These are phyloP conservation scores for Phyllotreta striolata DNA, from an alignment of 2,888 invertebrate genomes.

Conservation along the genomic window DNA sequence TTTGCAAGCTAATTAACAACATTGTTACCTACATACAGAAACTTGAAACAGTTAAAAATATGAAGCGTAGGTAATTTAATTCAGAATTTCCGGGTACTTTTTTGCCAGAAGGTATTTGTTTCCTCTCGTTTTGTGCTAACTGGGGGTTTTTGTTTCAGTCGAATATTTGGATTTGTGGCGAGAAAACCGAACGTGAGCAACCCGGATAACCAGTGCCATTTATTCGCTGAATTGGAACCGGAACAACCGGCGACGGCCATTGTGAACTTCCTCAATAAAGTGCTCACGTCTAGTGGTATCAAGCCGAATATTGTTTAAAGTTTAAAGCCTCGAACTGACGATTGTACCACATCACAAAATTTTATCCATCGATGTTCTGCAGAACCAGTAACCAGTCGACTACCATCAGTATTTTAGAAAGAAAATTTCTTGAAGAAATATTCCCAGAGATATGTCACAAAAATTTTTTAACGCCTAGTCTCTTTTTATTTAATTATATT, in stretches of 20 bases:
- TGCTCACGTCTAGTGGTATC: conserved; percentile 68
- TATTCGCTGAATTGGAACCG: conserved; percentile 94
- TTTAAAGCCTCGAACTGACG: conserved; percentile 19
- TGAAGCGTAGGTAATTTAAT: too few species aligned
- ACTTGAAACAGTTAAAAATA: too few species aligned
- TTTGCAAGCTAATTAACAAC: too few species aligned
- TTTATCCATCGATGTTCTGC: conserved; percentile 10
- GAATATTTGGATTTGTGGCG: conserved; percentile 96
- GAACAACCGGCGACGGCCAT: conserved; percentile 95
- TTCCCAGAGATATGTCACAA: conserved; percentile 33
- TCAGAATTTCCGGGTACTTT: too few species aligned
- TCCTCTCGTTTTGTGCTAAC: not conserved
- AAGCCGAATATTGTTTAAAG: conserved; percentile 65
- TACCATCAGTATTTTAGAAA: conserved; percentile 8
- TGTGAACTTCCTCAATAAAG: conserved; percentile 87
- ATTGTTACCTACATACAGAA: too few species aligned
- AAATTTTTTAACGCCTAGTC: conserved; percentile 52
- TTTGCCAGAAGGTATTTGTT: too few species aligned
- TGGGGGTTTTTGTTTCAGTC: conserved; percentile 63
- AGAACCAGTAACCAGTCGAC: conserved; percentile 6
- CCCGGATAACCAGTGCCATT: conserved; percentile 95
- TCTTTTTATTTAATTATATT: conserved; percentile 46
- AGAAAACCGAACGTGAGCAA: conserved; percentile 79
- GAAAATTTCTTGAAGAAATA: conserved; percentile 23
- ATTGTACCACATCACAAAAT: conserved; percentile 46